Percentiles rank a stretch among this genome's conserved stretches.
phyloP scores from a whole-genome alignment of 2,797 vertebrate species.

The Malurus leucopterus region DNA sequence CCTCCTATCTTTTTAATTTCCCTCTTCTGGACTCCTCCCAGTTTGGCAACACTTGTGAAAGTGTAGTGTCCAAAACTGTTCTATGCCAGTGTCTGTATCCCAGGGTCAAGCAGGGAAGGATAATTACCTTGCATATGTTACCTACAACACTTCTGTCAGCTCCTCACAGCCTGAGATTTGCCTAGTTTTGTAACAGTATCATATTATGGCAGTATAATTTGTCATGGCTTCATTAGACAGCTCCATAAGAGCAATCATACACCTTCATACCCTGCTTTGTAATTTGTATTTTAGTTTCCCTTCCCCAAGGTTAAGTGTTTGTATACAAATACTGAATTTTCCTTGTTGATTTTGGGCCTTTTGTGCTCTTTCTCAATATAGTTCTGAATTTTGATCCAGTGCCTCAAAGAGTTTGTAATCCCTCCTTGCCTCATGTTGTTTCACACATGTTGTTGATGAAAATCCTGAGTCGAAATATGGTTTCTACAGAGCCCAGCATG shows the following conservation, averaged over 20 bases:
- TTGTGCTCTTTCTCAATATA: neutral
- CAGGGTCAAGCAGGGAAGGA: neutral
- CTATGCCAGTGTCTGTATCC: neutral
- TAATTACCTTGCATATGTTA: conserved; percentile 14
- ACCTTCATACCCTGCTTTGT: neutral
- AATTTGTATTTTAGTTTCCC: neutral
- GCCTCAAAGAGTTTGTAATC: neutral
- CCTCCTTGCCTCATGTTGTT: neutral
- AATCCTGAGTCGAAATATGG: neutral
- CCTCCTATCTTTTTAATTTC: neutral
- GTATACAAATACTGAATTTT: neutral
- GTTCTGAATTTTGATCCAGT: neutral
- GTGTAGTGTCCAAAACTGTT: neutral
- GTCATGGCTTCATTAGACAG: neutral
- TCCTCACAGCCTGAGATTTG: neutral
- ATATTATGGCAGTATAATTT: neutral
- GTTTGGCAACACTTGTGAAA: neutral
- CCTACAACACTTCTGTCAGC: neutral
- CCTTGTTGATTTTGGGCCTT: neutral
- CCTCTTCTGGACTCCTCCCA: neutral
- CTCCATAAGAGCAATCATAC: neutral
- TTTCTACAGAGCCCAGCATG: neutral
- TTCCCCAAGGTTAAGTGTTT: neutral
- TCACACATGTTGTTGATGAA: neutral
- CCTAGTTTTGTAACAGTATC: neutral